Conservation (phyloP, 2,888 invertebrate genomes). For the Leptinotarsa rubiginosa region DNA sequence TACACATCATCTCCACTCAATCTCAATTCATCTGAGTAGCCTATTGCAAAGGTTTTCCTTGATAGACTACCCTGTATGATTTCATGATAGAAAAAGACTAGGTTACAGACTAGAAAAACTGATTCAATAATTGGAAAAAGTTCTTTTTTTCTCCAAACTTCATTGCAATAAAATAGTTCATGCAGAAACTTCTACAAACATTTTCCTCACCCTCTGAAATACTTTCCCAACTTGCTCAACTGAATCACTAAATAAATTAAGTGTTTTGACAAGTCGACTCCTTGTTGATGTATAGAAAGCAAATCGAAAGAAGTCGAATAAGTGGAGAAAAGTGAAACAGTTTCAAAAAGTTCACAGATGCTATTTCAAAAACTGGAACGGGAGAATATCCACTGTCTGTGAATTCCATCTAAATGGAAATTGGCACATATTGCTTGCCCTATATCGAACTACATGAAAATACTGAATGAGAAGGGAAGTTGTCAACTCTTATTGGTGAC, state of each 20-base stretch:
- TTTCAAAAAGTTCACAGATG: slow-evolving; percentile 56
- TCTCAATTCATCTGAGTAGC: too few relatives aligned
- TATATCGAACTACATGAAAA: slow-evolving; percentile 42
- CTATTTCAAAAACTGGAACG: slow-evolving; percentile 48
- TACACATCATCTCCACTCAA: too few relatives aligned
- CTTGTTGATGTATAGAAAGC: slow-evolving; percentile 24
- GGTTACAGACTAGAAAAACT: too few relatives aligned
- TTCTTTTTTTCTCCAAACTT: not conserved
- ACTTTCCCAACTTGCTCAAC: slow-evolving; percentile 26
- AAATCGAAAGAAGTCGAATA: slow-evolving; percentile 12
- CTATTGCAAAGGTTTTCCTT: too few relatives aligned
- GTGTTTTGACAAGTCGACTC: slow-evolving; percentile 11
- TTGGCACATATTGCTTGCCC: slow-evolving; percentile 56
- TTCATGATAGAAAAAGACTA: too few relatives aligned
- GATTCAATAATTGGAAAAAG: not conserved
- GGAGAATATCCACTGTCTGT: slow-evolving; percentile 52
- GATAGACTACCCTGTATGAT: too few relatives aligned
- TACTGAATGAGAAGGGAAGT: slow-evolving; percentile 13
- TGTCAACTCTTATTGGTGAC: slow-evolving; percentile 11
- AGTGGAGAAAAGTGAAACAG: slow-evolving; percentile 41
- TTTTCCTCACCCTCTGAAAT: slow-evolving; percentile 4
- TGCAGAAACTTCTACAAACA: slow-evolving; percentile 1
- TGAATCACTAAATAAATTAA: slow-evolving; percentile 27
- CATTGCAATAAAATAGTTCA: not conserved
- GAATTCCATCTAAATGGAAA: slow-evolving; percentile 61